Conservation (phyloP, 2,797 vertebrate species). For the Helicolenus hilgendorfi region DNA sequence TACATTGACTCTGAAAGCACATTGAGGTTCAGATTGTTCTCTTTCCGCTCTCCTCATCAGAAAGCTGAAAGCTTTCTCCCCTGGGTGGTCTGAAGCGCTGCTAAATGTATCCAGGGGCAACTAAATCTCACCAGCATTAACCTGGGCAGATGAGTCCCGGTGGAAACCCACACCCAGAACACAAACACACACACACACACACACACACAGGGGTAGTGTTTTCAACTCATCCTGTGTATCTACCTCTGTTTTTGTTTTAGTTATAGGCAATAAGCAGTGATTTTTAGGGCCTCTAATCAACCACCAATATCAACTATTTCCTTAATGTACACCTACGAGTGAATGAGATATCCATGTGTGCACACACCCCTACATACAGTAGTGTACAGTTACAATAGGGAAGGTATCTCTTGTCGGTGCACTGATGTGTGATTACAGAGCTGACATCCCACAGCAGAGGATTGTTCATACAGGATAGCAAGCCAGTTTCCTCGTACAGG, state of each 20-base stretch:
- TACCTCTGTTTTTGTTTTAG: not conserved
- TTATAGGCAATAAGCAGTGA: not conserved
- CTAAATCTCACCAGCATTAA: conserved; percentile 79
- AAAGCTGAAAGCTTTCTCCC: conserved; percentile 66
- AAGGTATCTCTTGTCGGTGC: not conserved
- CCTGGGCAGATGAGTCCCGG: conserved; percentile 68
- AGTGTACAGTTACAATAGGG: not conserved
- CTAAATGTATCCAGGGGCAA: conserved; percentile 86
- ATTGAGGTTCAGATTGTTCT: conserved; percentile 3
- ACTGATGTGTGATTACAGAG: conserved; percentile 15
- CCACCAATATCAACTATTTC: not conserved
- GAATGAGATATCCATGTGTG: not conserved
- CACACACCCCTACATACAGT: not conserved
- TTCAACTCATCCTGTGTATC: not conserved
- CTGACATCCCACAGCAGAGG: not conserved
- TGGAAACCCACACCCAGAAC: conserved; percentile 70
- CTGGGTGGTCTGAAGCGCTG: conserved; percentile 51
- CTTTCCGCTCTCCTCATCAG: not conserved
- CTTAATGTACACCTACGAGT: not conserved
- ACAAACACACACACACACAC: conserved; percentile 25
- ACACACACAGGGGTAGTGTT: conserved; percentile 27
- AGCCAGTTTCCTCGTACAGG: conserved; percentile 4
- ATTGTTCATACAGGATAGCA: not conserved
- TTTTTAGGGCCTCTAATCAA: not conserved
- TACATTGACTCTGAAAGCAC: not conserved